Conservation (phyloP, 2,888 invertebrate species). For the Copidosoma aretas region DNA sequence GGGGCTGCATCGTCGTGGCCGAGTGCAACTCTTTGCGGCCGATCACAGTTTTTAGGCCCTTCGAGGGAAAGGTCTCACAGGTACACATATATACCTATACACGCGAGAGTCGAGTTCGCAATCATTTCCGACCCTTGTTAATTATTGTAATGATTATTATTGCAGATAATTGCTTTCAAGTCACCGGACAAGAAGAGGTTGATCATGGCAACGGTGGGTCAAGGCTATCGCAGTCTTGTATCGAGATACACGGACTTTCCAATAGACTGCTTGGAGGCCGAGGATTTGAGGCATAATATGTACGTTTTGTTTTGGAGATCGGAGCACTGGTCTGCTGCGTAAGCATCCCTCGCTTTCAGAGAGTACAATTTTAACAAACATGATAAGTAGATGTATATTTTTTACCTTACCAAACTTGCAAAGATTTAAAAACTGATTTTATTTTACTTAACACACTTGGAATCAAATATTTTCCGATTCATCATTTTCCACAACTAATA, state of each 20-base stretch:
- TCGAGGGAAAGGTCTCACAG: conserved; percentile 78
- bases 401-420: too few relatives aligned
- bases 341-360: conserved; percentile 27
- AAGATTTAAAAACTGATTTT: too few relatives aligned
- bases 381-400: too few relatives aligned
- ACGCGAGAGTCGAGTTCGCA: not conserved
- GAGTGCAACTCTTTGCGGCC: conserved; percentile 82
- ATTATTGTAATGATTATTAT: not conserved
- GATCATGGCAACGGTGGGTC: conserved; percentile 80
- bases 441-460: too few relatives aligned
- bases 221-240: conserved; percentile 82
- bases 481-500: too few relatives aligned
- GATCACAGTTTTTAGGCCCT: conserved; percentile 90
- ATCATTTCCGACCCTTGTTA: not conserved
- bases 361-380: too few relatives aligned
- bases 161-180: conserved; percentile 56
- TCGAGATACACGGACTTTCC: conserved; percentile 69
- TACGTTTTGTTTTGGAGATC: conserved; percentile 77
- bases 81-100: conserved; percentile 16
- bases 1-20: conserved; percentile 92
- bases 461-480: too few relatives aligned
- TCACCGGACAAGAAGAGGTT: conserved; percentile 61
- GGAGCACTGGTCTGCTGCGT: conserved; percentile 71
- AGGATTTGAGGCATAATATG: conserved; percentile 64
- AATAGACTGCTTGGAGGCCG: conserved; percentile 58